Percentiles rank a stretch among this genome's conserved stretches.
These are phyloP conservation scores for Drosophila percnosoma DNA, from an alignment of 2,888 invertebrate species.

Conservation along the genomic window DNA sequence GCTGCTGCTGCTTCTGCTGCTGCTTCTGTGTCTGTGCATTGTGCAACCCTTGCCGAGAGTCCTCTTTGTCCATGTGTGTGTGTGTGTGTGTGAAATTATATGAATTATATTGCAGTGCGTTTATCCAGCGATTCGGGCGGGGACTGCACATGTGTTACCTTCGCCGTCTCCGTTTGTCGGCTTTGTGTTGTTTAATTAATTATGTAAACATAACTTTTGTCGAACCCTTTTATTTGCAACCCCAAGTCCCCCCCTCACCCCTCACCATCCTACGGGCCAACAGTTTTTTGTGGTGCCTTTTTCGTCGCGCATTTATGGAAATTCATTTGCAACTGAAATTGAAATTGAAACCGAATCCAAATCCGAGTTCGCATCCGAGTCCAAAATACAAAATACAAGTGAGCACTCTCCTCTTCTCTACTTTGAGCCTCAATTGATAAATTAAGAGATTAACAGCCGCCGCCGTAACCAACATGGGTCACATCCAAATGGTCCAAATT, in stretches of 20 bases:
- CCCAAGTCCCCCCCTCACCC: slow-evolving; percentile 16
- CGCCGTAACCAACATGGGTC: slow-evolving; percentile 63
- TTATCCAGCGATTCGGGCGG: slow-evolving; percentile 12
- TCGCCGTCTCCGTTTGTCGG: slow-evolving; percentile 24
- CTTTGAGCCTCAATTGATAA: slow-evolving; percentile 68
- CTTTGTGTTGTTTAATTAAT: slow-evolving; percentile 81
- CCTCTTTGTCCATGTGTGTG: slow-evolving; percentile 3
- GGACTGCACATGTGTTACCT: slow-evolving; percentile 48
- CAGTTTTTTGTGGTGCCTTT: slow-evolving; percentile 50
- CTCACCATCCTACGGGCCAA: neutral
- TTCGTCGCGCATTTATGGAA: slow-evolving; percentile 78
- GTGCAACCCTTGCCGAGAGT: slow-evolving; percentile 50
- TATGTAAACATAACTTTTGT: slow-evolving; percentile 78
- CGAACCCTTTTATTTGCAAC: slow-evolving; percentile 60
- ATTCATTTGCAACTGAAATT: slow-evolving; percentile 81
- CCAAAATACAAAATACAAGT: slow-evolving; percentile 3
- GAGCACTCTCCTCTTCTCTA: slow-evolving; percentile 10
- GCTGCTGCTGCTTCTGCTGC: neutral
- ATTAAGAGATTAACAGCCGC: slow-evolving; percentile 80
- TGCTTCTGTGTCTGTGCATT: neutral
- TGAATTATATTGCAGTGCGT: slow-evolving; percentile 53
- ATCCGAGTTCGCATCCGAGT: slow-evolving; percentile 21
- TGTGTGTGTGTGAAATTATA: slow-evolving; percentile 47
- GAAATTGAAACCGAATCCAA: slow-evolving; percentile 53
- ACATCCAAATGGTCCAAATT: slow-evolving; percentile 35